Base-by-base conservation (phyloP, 2,888 invertebrate genomes). In the Microchrysa polita region DNA sequence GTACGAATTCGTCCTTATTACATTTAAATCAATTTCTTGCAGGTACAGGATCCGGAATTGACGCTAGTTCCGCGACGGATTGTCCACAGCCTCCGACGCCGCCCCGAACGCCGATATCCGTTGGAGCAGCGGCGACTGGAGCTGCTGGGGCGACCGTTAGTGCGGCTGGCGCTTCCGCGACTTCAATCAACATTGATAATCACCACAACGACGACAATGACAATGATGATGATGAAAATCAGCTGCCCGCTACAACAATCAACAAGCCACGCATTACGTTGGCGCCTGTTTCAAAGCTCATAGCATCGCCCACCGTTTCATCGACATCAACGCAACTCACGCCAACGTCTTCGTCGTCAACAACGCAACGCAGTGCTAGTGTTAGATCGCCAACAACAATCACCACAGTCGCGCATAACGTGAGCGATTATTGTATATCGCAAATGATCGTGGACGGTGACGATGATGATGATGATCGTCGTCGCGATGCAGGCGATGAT, bases 11-110 rank as follows among this genome's bases (percentile, higher is more conserved):
- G 2, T 34, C 27, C n/a, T n/a, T n/a, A 44, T n/a, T 65, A 65
- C 65, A 67, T 27, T 12, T 67, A 23, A 22, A 22, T 2, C 18
- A 48, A 48, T 40, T 52, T 12, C 53, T 72, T 63, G 53, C 72
- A 72, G 72, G 72, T 61, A 61, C 61, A n/a, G 72, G 27, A 34
- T 34, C 27, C 27, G 27, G 27, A 5, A 34, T 34, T 7, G 27
- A 34, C 2, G 27, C 27, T 2, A 34, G 7, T 34, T 2, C 27
- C 2, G 27, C 27, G 27, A 2, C 2, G 7, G 27, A 73, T n/a
- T 67, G 72, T 9, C 61, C 73, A 16, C 76, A 76, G 48, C 77
- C 77, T 9, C 77, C 77, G 42, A 77, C 77, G 55, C 77, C 77
- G 4, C 77, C 77, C n/a, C 75, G 77, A 18, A 77, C 77, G 52